These are phyloP conservation scores for Lasiommata megera DNA, from an alignment of 2,888 invertebrate genomes.

Conservation along the genomic window DNA sequence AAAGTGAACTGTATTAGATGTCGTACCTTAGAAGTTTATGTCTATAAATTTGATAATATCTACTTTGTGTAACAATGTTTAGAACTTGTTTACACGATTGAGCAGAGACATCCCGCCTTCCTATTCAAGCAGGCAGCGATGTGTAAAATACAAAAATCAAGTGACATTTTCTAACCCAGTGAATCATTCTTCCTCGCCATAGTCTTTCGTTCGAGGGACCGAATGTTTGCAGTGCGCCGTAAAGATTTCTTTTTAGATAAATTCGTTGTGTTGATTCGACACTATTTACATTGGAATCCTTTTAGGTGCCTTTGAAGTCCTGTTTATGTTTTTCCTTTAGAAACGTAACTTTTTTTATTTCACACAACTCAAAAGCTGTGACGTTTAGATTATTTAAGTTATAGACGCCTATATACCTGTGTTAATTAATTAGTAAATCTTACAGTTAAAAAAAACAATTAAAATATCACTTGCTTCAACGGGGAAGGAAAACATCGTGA, in stretches of 20 bases:
- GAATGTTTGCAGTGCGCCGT: constrained; percentile 67
- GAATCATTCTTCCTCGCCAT: constrained; percentile 58
- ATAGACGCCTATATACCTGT: neutral
- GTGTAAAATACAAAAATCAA: constrained; percentile 79
- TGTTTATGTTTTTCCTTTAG: constrained; percentile 16
- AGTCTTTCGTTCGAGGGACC: constrained; percentile 56
- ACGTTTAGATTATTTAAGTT: neutral
- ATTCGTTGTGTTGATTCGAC: constrained; percentile 70
- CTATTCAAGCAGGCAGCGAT: constrained; percentile 61
- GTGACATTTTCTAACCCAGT: constrained; percentile 76
- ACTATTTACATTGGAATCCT: constrained; percentile 69
- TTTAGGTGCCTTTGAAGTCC: constrained; percentile 32
- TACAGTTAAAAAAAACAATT: too few species aligned
- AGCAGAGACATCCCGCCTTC: constrained; percentile 36
- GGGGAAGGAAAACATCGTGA: too few species aligned
- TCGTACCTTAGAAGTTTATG: neutral
- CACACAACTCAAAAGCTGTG: neutral
- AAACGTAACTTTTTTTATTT: constrained; percentile 4
- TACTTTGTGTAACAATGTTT: constrained; percentile 1
- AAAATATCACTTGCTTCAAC: too few species aligned
- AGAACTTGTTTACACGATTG: constrained; percentile 44
- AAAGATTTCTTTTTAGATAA: constrained; percentile 70
- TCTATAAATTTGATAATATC: neutral
- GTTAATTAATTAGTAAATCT: too few species aligned
- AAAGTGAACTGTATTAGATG: neutral